A percentile compares a stretch with the other conserved stretches of the same genome.
These are phyloP conservation scores for Drosophila athabasca DNA, from an alignment of 1,140 invertebrate genomes.

Conservation along the genomic window DNA sequence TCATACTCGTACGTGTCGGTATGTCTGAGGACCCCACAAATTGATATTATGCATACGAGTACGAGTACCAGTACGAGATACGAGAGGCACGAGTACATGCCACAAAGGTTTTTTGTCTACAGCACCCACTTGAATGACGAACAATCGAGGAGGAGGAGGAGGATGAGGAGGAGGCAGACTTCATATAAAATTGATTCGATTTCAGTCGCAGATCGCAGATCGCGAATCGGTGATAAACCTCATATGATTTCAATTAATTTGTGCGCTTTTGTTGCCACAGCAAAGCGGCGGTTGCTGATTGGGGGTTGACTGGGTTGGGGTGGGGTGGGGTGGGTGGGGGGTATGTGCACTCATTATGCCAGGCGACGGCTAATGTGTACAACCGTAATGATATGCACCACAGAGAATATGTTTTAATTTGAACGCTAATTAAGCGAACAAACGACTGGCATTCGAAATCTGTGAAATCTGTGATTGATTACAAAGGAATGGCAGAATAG, in stretches of 20 bases:
- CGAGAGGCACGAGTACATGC: constrained; percentile 18
- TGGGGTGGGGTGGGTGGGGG: constrained; percentile 14
- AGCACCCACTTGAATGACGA: constrained; percentile 61
- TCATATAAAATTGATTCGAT: constrained; percentile 65
- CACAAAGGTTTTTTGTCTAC: constrained; percentile 45
- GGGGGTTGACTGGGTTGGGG: background rate
- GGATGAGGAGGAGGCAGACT: background rate
- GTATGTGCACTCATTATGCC: constrained; percentile 56
- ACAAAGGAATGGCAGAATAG: constrained; percentile 28
- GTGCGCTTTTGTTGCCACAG: constrained; percentile 50
- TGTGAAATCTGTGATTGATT: constrained; percentile 23
- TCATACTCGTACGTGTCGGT: constrained; percentile 67
- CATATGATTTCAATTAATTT: constrained; percentile 81
- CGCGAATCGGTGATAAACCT: constrained; percentile 47
- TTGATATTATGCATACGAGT: constrained; percentile 71
- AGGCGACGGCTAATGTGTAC: constrained; percentile 57
- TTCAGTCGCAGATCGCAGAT: constrained; percentile 67
- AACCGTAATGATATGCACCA: constrained; percentile 48
- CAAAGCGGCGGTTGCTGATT: background rate
- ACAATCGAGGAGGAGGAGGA: constrained; percentile 6
- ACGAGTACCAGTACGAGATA: too few species aligned
- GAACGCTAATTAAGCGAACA: constrained; percentile 46
- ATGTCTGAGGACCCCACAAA: constrained; percentile 75
- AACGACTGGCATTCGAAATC: background rate
- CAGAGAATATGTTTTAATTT: constrained; percentile 61